Evolutionary conservation across 2,113 vertebrate species (phyloP).

Genomic region (Epinephelus moara): DNA sequence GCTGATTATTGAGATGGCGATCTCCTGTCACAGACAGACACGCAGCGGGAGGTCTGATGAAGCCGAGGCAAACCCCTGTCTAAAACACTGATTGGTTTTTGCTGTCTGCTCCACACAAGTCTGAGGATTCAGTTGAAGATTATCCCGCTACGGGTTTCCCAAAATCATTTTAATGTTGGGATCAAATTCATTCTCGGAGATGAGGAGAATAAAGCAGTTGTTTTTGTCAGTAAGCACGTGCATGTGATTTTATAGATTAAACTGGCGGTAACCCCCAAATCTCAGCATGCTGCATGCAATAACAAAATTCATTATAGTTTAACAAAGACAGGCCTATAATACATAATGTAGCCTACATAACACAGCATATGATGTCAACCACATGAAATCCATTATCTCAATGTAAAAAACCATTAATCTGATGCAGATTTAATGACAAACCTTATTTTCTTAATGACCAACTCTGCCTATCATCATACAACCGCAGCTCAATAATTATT

Average conservation of each 20-base stretch:
- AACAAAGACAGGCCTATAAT: no score
- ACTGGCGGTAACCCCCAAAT: background rate
- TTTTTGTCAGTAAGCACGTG: background rate
- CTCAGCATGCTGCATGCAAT: background rate
- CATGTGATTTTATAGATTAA: conserved; percentile 4
- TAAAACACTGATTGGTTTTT: conserved; percentile 37
- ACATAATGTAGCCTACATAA: no score
- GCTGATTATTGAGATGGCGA: conserved; percentile 60
- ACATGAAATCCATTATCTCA: background rate
- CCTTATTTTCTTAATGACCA: background rate
- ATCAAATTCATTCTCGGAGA: conserved; percentile 12
- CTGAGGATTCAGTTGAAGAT: conserved; percentile 26
- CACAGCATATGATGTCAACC: background rate
- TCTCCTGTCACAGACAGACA: conserved; percentile 35
- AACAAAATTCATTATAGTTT: background rate
- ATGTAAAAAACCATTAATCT: background rate
- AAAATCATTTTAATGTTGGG: conserved; percentile 1
- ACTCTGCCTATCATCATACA: background rate
- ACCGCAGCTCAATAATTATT: background rate
- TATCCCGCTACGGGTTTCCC: conserved; percentile 1
- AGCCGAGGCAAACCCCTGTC: conserved; percentile 26
- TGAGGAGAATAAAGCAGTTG: background rate
- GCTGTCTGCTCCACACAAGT: background rate
- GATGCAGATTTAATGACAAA: background rate
- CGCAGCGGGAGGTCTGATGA: conserved; percentile 48